Percentiles rank a stretch among this genome's conserved stretches.
Evolutionary conservation across 2,113 vertebrate genomes (phyloP).

Genomic region (Macrotis lagotis): DNA sequence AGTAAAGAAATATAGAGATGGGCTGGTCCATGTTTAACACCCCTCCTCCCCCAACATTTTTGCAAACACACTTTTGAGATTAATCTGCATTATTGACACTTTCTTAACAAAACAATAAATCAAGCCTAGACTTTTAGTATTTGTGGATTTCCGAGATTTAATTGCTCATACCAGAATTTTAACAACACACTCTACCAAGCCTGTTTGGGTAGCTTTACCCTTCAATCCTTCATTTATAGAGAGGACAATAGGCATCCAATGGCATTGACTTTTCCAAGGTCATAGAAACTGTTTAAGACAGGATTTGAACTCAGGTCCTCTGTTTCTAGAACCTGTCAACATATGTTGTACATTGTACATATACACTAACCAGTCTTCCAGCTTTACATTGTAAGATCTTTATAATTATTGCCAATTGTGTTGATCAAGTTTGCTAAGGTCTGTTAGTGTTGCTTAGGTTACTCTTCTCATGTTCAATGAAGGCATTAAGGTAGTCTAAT

Average conservation of each 20-base stretch:
- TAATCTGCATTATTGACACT: neutral
- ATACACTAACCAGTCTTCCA: neutral
- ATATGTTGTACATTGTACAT: neutral
- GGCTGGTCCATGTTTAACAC: neutral
- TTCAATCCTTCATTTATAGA: neutral
- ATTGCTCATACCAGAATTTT: neutral
- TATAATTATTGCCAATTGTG: neutral
- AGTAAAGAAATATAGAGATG: neutral
- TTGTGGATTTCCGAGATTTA: neutral
- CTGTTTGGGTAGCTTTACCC: neutral
- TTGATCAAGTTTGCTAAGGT: neutral
- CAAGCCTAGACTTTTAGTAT: neutral
- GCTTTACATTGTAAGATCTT: neutral
- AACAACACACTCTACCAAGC: neutral
- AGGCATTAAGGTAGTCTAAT: neutral
- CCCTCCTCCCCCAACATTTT: neutral
- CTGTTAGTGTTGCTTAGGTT: neutral
- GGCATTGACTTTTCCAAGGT: neutral
- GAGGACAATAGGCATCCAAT: too few species aligned
- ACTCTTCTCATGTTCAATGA: neutral
- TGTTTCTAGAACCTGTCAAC: neutral
- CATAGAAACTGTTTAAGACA: neutral
- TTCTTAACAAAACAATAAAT: neutral
- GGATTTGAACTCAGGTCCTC: neutral
- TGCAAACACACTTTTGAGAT: neutral